Conservation (phyloP, 1,140 invertebrate species). For the Pemphigus obesinymphae region DNA sequence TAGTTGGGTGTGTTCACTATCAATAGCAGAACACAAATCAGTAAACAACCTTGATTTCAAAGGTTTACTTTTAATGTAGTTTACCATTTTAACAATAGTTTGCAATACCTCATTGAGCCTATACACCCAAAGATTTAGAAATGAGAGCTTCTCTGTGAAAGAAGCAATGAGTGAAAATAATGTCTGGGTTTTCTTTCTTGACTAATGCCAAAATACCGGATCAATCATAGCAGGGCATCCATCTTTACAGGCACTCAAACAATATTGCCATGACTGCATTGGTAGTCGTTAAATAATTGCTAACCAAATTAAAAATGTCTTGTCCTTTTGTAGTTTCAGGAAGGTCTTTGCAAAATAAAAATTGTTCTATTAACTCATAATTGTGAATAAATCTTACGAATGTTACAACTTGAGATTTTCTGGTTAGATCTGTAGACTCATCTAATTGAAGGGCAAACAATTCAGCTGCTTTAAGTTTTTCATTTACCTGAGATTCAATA, state of each 20-base stretch:
- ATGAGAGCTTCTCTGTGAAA: conserved; percentile 41
- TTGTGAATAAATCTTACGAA: not conserved
- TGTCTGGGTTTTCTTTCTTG: conserved; percentile 24
- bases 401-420: not conserved
- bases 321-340: not conserved
- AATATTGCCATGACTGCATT: conserved; percentile 2
- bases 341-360: conserved; percentile 11
- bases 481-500: conserved; percentile 37
- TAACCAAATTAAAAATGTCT: not conserved
- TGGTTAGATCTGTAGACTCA: not conserved
- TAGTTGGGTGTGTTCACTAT: conserved; percentile 48
- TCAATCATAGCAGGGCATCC: conserved; percentile 5
- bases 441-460: conserved; percentile 3
- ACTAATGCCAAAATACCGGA: not conserved
- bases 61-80: conserved; percentile 43
- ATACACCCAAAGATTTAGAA: conserved; percentile 28
- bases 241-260: conserved; percentile 6
- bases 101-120: conserved; percentile 38
- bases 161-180: conserved; percentile 41
- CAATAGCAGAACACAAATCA: conserved; percentile 49
- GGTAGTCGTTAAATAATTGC: not conserved
- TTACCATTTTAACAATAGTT: conserved; percentile 42
- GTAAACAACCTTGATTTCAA: conserved; percentile 42
- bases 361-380: not conserved
- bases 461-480: not conserved